Evolutionary conservation across 92 coral and sea anemone genomes (phyloP).

Genomic region (Bergia sp.): DNA sequence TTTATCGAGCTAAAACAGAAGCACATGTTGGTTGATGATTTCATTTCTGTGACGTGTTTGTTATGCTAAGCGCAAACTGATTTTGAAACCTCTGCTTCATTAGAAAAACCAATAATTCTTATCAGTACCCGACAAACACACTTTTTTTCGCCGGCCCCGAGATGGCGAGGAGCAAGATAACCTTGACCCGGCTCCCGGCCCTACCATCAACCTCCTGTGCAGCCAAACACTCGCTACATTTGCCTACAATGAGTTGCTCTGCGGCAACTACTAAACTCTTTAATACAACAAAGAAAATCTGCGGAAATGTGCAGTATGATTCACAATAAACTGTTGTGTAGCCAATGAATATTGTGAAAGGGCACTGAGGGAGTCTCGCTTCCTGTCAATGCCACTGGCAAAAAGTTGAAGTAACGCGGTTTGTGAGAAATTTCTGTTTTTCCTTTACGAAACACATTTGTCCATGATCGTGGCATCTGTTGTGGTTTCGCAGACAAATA

Average conservation of each 20-base stretch:
- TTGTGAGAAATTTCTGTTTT: slow-evolving; percentile 12
- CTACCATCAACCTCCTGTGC: slow-evolving; percentile 33
- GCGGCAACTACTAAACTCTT: slow-evolving; percentile 26
- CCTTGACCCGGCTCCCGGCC: slow-evolving; percentile 33
- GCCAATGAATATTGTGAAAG: slow-evolving; percentile 9
- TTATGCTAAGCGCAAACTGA: not conserved
- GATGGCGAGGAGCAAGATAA: slow-evolving; percentile 26
- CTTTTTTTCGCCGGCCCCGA: slow-evolving; percentile 28
- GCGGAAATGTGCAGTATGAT: slow-evolving; percentile 32
- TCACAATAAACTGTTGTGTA: slow-evolving; percentile 40
- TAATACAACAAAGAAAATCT: slow-evolving; percentile 39
- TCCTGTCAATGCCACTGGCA: slow-evolving; percentile 6
- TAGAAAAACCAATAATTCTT: slow-evolving; percentile 18
- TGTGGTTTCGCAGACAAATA: not conserved
- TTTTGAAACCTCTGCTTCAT: not conserved
- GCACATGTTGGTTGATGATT: not conserved
- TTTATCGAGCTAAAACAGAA: not conserved
- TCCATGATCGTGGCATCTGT: not conserved
- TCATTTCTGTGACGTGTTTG: not conserved
- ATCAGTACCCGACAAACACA: slow-evolving; percentile 22
- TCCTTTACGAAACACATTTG: slow-evolving; percentile 1
- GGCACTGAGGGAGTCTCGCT: slow-evolving; percentile 21
- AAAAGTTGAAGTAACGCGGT: not conserved
- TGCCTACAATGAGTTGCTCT: slow-evolving; percentile 5
- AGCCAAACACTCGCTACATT: not conserved